Percentiles rank a stretch among this genome's conserved stretches.
These are phyloP conservation scores for Schizaphis graminum DNA, from an alignment of 2,888 invertebrate genomes.

Conservation along the genomic window DNA sequence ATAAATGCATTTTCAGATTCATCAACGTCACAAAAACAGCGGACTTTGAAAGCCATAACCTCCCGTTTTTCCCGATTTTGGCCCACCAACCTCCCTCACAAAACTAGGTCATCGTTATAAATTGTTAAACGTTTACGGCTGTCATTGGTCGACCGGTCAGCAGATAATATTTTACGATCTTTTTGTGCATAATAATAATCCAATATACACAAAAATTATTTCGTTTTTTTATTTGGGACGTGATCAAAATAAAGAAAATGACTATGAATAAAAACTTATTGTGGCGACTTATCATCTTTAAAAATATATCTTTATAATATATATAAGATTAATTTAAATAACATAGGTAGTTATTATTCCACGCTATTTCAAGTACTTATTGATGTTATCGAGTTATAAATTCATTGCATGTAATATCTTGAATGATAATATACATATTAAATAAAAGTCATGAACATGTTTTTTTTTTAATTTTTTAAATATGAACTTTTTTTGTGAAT, in stretches of 20 bases:
- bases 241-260: not conserved
- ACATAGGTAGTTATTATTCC: not conserved
- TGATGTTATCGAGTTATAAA: not conserved
- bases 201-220: not conserved
- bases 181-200: not conserved
- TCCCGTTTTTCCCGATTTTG: not conserved
- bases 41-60: not conserved
- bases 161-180: not conserved
- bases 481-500: not conserved
- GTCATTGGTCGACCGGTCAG: not conserved
- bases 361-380: not conserved
- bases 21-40: constrained; percentile 50
- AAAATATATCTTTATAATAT: no score
- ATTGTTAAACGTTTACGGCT: constrained; percentile 4
- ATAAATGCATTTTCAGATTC: constrained; percentile 54
- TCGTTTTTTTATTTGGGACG: not conserved
- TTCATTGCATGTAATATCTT: not conserved
- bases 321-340: not conserved
- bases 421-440: not conserved
- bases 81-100: not conserved
- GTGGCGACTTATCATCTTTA: not conserved
- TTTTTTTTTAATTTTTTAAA: not conserved
- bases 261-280: not conserved
- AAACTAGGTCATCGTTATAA: constrained; percentile 48
- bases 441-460: not conserved